Percentiles rank a stretch among this genome's conserved stretches.
Evolutionary conservation across 1,140 invertebrate genomes (phyloP).

Genomic region (Drosophila biarmipes): DNA sequence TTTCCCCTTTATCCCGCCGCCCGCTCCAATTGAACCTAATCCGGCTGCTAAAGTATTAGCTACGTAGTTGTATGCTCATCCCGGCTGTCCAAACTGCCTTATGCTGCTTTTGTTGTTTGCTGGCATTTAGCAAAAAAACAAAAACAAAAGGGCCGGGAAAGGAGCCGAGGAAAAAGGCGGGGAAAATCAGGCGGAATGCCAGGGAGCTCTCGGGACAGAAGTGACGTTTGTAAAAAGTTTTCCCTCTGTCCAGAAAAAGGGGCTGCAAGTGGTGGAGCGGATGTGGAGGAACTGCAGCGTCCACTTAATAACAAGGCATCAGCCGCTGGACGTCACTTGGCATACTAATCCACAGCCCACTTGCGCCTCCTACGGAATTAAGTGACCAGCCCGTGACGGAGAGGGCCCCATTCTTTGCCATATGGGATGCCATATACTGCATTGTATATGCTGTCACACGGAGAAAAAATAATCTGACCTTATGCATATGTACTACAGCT

Average conservation of each 20-base stretch:
- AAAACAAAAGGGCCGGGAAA: constrained; percentile 26
- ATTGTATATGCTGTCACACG: neutral
- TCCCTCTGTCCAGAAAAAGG: constrained; percentile 50
- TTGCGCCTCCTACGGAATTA: constrained; percentile 41
- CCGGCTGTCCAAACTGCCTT: constrained; percentile 79
- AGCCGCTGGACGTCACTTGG: constrained; percentile 60
- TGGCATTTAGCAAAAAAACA: constrained; percentile 73
- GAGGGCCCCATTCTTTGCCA: neutral
- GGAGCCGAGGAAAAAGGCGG: constrained; percentile 7
- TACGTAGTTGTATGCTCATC: constrained; percentile 81
- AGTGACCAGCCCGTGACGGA: constrained; percentile 33
- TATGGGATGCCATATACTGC: constrained; percentile 9
- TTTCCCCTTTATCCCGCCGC: constrained; percentile 18
- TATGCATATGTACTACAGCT: no score
- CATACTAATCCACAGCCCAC: constrained; percentile 69
- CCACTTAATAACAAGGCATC: constrained; percentile 74
- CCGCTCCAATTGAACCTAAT: constrained; percentile 80
- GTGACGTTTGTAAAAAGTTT: constrained; percentile 72
- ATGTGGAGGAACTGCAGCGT: constrained; percentile 32
- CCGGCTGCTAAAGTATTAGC: constrained; percentile 82
- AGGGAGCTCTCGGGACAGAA: constrained; percentile 16
- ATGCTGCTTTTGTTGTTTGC: constrained; percentile 82
- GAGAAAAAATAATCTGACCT: neutral
- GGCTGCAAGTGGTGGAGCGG: constrained; percentile 9
- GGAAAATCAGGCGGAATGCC: constrained; percentile 20